Percentiles rank a stretch among this genome's conserved stretches.
phyloP scores from a whole-genome alignment of 2,113 vertebrate species.

The Apteryx owenii region DNA sequence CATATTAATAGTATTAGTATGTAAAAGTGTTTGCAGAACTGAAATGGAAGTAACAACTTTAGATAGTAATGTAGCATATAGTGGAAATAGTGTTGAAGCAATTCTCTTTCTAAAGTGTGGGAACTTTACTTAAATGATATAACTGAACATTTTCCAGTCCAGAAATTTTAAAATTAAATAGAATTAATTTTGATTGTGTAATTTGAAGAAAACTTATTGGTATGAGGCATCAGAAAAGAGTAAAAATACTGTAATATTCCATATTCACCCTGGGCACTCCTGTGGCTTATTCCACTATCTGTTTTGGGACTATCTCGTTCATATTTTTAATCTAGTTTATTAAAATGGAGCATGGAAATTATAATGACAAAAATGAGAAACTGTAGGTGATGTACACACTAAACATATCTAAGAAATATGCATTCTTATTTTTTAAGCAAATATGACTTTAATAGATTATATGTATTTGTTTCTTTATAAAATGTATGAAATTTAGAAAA shows the following conservation, averaged over 20 bases:
- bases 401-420: not conserved
- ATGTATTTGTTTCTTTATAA: not conserved
- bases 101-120: not conserved
- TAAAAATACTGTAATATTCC: not conserved
- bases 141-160: accelerated
- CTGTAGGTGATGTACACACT: not conserved
- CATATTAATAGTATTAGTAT: not conserved
- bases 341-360: not conserved
- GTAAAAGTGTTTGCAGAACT: not conserved
- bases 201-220: not conserved
- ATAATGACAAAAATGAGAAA: not conserved
- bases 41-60: not conserved
- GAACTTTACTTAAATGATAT: not conserved
- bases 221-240: not conserved
- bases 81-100: not conserved
- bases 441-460: not conserved
- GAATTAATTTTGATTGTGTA: not conserved
- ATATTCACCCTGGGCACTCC: not conserved
- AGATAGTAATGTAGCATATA: not conserved
- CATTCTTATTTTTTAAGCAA: not conserved
- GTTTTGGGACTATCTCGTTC: not conserved
- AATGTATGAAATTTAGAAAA: not conserved
- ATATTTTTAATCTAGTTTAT: not conserved
- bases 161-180: not conserved
- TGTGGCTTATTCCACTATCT: not conserved